A percentile compares a stretch with the other conserved stretches of the same genome.
Evolutionary conservation across 2,113 vertebrate species (phyloP).

Genomic region (Hucho hucho): DNA sequence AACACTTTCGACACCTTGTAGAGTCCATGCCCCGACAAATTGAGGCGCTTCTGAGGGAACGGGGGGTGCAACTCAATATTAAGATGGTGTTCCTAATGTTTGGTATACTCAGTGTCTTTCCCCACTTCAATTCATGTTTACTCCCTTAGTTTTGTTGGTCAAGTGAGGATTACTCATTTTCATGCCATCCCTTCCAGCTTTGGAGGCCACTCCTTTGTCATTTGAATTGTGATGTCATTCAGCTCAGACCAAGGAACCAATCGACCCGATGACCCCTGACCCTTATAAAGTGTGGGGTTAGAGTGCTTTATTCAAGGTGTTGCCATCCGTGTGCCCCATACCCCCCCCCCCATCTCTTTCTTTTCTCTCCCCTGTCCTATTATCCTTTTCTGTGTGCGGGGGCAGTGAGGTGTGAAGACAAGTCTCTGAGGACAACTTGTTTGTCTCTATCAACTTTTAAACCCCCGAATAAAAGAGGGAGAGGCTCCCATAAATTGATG

Average conservation of each 20-base stretch:
- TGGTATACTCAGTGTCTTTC: background rate
- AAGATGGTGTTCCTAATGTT: too few species aligned
- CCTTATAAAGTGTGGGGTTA: constrained; percentile 60
- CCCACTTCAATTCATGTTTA: constrained; percentile 26
- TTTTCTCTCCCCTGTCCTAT: constrained; percentile 35
- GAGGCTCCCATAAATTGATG: background rate
- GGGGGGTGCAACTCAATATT: too few species aligned
- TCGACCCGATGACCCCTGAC: constrained; percentile 62
- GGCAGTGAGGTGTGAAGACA: constrained; percentile 41
- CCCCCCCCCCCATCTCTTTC: constrained; percentile 37
- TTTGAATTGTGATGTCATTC: constrained; percentile 57
- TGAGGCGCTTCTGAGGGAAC: too few species aligned
- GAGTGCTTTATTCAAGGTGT: constrained; percentile 64
- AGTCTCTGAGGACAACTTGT: constrained; percentile 15
- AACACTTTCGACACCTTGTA: too few species aligned
- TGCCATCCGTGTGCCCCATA: constrained; percentile 69
- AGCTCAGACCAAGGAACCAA: constrained; percentile 53
- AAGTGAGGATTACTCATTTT: constrained; percentile 51
- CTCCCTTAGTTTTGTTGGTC: constrained; percentile 26
- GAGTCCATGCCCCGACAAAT: too few species aligned
- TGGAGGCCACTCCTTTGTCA: constrained; percentile 45
- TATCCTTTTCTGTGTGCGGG: constrained; percentile 40
- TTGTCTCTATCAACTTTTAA: constrained; percentile 18
- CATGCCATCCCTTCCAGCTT: constrained; percentile 34
- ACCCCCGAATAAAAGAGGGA: background rate